phyloP scores from a whole-genome alignment of 2,797 vertebrate species.

The Molossus alvarezi region DNA sequence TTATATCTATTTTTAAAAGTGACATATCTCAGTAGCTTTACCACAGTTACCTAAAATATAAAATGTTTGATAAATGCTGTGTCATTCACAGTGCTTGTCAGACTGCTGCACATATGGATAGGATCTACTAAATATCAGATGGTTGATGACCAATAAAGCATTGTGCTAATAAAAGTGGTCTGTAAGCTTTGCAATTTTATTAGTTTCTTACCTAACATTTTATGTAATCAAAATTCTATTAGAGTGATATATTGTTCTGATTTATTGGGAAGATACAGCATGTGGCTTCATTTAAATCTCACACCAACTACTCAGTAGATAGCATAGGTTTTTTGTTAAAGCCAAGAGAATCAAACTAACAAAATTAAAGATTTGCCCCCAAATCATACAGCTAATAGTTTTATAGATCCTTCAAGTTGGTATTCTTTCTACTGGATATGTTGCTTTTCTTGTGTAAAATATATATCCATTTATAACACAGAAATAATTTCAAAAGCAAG shows the following conservation, averaged over 20 bases:
- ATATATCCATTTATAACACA: not conserved
- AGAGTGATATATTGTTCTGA: not conserved
- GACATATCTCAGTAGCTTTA: slow-evolving; percentile 3
- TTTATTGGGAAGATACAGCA: slow-evolving; percentile 30
- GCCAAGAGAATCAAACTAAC: not conserved
- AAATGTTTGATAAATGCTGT: slow-evolving; percentile 26
- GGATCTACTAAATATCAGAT: not conserved
- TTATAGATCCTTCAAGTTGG: not conserved
- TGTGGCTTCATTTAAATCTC: not conserved
- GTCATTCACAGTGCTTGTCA: not conserved
- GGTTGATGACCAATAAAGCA: not conserved
- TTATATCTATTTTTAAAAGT: slow-evolving; percentile 41
- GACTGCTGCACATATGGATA: not conserved
- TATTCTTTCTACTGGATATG: not conserved
- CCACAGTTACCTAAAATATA: slow-evolving; percentile 30
- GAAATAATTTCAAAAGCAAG: not conserved
- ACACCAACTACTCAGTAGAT: not conserved
- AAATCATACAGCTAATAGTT: not conserved
- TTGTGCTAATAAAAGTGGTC: slow-evolving; percentile 20
- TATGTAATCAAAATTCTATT: slow-evolving; percentile 60
- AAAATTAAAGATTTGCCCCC: not conserved
- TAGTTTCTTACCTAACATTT: slow-evolving; percentile 19
- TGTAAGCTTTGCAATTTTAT: not conserved
- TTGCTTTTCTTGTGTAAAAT: slow-evolving; percentile 2
- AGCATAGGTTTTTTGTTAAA: not conserved